Percentiles rank a stretch among this genome's conserved stretches.
These are phyloP conservation scores for Hystrix brachyura DNA, from an alignment of 2,113 vertebrate genomes.

Conservation along the genomic window DNA sequence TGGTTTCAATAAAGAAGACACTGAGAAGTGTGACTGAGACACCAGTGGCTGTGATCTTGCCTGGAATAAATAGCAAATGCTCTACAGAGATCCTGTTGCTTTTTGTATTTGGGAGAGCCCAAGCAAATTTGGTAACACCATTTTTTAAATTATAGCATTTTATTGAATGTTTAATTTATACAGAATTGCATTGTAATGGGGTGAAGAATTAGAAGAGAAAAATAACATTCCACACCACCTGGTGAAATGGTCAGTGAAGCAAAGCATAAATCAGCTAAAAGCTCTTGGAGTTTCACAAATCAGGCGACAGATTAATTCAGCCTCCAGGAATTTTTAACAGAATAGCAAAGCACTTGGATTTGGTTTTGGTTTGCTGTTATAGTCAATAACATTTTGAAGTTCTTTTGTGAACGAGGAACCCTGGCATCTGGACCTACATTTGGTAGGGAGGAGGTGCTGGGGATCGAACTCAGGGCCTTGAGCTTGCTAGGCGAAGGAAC, in stretches of 20 bases:
- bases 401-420: neutral
- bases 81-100: neutral
- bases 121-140: neutral
- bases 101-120: neutral
- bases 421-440: neutral
- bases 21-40: neutral
- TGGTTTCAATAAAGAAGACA: neutral
- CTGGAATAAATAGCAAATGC: neutral
- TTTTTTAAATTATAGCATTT: neutral
- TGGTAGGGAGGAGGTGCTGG: no score
- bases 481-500: neutral
- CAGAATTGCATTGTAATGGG: neutral
- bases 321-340: neutral
- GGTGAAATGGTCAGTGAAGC: neutral
- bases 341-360: neutral
- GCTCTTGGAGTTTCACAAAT: neutral
- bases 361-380: neutral
- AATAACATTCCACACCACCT: neutral
- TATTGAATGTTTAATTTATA: neutral
- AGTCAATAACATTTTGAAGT: neutral
- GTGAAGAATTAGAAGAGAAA: constrained; percentile 33
- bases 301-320: neutral
- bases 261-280: neutral
- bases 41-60: accelerated
- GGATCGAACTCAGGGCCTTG: no score